phyloP scores from a whole-genome alignment of 2,888 invertebrate genomes.

The Sylvicola fuscatus region DNA sequence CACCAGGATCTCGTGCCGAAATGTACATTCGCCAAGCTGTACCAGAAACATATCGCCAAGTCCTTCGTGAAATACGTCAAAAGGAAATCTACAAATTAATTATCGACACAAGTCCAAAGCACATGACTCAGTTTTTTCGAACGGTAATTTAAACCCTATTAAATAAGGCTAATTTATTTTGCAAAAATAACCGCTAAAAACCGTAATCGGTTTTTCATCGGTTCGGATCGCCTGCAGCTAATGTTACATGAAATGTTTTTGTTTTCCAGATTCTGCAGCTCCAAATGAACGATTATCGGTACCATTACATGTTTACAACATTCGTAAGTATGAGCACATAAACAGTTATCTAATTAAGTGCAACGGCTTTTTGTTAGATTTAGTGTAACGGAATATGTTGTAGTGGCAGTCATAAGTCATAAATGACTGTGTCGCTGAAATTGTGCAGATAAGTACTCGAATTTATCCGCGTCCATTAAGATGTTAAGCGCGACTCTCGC shows the following conservation, averaged over 20 bases:
- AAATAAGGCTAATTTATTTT: background rate
- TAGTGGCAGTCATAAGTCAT: no score
- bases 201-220: no score
- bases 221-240: no score
- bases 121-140: constrained; percentile 63
- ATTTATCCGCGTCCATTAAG: no score
- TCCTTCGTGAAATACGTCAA: constrained; percentile 46
- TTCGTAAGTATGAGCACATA: constrained; percentile 48
- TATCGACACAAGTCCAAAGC: constrained; percentile 67
- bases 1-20: constrained; percentile 41
- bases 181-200: no score
- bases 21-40: constrained; percentile 62
- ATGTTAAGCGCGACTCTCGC: no score
- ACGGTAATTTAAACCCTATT: constrained; percentile 41
- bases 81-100: constrained; percentile 74
- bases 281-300: constrained; percentile 90
- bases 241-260: constrained; percentile 1
- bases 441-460: no score
- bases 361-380: background rate
- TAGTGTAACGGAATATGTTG: background rate
- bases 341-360: no score
- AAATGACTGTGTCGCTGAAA: no score
- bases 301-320: constrained; percentile 89
- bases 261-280: constrained; percentile 63
- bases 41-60: constrained; percentile 41